These are phyloP conservation scores for Crossaster papposus DNA, from an alignment of 53 echinoderm and acorn worm species.

Conservation along the genomic window DNA sequence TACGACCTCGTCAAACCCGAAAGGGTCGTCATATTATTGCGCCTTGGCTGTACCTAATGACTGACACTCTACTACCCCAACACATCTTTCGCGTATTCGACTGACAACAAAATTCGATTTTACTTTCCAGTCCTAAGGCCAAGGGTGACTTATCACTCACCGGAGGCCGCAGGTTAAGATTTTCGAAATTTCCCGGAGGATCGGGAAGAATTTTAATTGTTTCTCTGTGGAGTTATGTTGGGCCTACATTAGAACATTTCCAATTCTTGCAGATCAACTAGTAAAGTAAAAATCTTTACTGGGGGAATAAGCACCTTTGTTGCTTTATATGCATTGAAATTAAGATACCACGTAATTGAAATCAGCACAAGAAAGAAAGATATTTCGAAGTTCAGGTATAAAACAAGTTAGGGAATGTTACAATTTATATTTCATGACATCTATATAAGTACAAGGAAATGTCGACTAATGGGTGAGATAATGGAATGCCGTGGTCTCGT, in stretches of 20 bases:
- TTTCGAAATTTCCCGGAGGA: not conserved
- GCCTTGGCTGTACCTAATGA: not conserved
- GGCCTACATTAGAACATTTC: not conserved
- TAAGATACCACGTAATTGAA: not conserved
- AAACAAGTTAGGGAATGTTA: no score
- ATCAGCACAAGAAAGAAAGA: not conserved
- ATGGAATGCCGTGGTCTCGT: no score
- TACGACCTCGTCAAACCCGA: not conserved
- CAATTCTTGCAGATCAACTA: not conserved
- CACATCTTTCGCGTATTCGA: not conserved
- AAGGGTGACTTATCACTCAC: not conserved
- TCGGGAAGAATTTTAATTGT: not conserved
- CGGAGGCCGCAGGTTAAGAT: not conserved
- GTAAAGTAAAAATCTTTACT: not conserved
- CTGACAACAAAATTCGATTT: no score
- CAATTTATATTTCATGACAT: no score
- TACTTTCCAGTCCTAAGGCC: not conserved
- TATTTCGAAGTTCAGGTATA: no score
- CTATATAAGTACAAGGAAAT: no score
- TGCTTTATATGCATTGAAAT: not conserved
- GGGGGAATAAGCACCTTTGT: not conserved
- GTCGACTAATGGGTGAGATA: no score
- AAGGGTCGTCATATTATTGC: not conserved
- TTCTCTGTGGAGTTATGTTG: not conserved
- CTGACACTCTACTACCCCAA: not conserved